Base-by-base conservation (phyloP, 2,113 vertebrate species). In the Microtus montanus region DNA sequence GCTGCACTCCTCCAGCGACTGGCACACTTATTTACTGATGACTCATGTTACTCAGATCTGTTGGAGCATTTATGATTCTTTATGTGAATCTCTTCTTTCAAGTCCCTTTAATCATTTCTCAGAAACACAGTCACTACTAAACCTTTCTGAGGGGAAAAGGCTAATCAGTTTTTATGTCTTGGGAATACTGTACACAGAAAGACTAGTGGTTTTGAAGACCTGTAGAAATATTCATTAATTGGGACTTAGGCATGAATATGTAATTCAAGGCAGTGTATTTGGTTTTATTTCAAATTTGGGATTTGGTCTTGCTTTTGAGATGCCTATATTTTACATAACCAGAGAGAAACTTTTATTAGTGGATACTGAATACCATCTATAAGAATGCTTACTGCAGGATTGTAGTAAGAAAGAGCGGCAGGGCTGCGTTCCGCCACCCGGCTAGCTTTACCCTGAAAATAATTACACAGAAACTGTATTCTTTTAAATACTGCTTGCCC, bases 221-320 rank as follows among this genome's bases (percentile, higher is more conserved):
- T 92, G 5, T 87, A 90, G 63, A 92, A 95, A 71, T 87, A 71
- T 71, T 87, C 7, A 35, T 54, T 35, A 95, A 77, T 30, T 87
- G 79, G 80, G 78, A 0, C 20, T 33, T 84, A 64, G 7, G 47
- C 38, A 92, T 54, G 19, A 33, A 41, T 87, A 87, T 5, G 71
- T 87, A 35, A 75, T 35, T 2, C 49, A 66, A 75, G 66, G 1
- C 28, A 90, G 22, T 61, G 2, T n/a, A 61, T 61, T 49, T 74
- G 68, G 1, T 47, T 91, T 78, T 54, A 26, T 87, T 41, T 91
- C 52, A 95, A 87, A 66, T 38, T 54, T 78, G 15, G 22, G 8
- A 2, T 35, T 79, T 15, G 35, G 47, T 68, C 2, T 95, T 95
- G 30, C 52, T 54, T 88, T 85, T 77, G 33, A 84, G 44, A 85